Evolutionary conservation across 2,797 vertebrate genomes (phyloP).

Genomic region (Bradypus variegatus): DNA sequence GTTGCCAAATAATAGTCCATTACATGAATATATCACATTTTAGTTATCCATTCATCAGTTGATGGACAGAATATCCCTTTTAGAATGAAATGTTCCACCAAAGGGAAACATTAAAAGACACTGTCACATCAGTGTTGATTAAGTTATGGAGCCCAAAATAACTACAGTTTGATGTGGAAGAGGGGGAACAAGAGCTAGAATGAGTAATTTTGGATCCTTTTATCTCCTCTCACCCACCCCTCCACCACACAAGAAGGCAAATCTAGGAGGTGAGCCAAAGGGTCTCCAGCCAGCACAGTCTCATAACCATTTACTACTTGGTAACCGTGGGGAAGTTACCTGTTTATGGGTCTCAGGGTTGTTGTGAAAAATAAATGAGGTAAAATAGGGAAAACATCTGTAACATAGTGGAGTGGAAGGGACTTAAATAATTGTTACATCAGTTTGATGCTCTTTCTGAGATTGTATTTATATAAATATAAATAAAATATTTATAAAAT

Average conservation of each 20-base stretch:
- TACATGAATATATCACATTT: not conserved
- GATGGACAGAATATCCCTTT: not conserved
- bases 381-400: not conserved
- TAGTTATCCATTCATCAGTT: not conserved
- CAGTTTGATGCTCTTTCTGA: not conserved
- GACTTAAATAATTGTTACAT: not conserved
- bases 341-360: not conserved
- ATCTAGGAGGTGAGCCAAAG: not conserved
- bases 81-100: not conserved
- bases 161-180: conserved; percentile 11
- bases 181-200: not conserved
- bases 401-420: not conserved
- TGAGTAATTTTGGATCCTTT: not conserved
- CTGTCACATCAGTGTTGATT: not conserved
- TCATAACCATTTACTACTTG: not conserved
- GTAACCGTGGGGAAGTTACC: not conserved
- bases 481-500: no score
- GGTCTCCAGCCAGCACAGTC: not conserved
- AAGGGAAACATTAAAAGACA: not conserved
- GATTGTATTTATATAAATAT: not conserved
- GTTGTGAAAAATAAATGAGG: not conserved
- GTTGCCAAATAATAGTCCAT: not conserved
- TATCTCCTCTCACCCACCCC: not conserved
- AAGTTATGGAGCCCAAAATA: not conserved
- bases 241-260: not conserved